These are phyloP conservation scores for Halisarca cf. caerulea DNA, from an alignment of 37 sponge, comb jelly and placozoan genomes.

Conservation along the genomic window DNA sequence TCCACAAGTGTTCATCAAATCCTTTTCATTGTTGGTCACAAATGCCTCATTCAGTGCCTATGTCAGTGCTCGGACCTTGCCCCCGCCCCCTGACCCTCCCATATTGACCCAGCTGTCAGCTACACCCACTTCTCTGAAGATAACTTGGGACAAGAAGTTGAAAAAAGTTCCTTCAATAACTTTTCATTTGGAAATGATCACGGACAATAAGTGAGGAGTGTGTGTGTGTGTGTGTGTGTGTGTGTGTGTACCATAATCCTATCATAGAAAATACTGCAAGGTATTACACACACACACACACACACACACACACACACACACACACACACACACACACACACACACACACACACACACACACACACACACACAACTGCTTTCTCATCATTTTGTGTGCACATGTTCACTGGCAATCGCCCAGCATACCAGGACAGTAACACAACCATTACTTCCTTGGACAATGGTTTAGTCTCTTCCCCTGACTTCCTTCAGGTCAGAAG, in stretches of 20 bases:
- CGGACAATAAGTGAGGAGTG: not conserved
- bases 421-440: not conserved
- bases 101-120: conserved; percentile 49
- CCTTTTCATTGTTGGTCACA: too few species aligned
- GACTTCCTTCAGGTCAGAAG: conserved; percentile 59
- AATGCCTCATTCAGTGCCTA: conserved; percentile 23
- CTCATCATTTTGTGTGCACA: too few species aligned
- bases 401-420: too few species aligned
- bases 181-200: conserved; percentile 45
- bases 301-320: too few species aligned
- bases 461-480: too few species aligned
- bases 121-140: conserved; percentile 46
- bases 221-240: not conserved
- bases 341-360: too few species aligned
- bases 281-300: too few species aligned
- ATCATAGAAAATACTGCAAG: too few species aligned
- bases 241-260: too few species aligned
- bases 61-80: conserved; percentile 41
- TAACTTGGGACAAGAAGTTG: conserved; percentile 60
- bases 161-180: not conserved
- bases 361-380: too few species aligned
- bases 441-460: too few species aligned
- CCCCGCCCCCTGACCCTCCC: conserved; percentile 74
- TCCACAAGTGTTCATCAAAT: not conserved
- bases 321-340: too few species aligned